Evolutionary conservation across 2,888 invertebrate genomes (phyloP), one percentile per base, ranked within the genome.

Genomic region (Rhabditoides inermis): DNA sequence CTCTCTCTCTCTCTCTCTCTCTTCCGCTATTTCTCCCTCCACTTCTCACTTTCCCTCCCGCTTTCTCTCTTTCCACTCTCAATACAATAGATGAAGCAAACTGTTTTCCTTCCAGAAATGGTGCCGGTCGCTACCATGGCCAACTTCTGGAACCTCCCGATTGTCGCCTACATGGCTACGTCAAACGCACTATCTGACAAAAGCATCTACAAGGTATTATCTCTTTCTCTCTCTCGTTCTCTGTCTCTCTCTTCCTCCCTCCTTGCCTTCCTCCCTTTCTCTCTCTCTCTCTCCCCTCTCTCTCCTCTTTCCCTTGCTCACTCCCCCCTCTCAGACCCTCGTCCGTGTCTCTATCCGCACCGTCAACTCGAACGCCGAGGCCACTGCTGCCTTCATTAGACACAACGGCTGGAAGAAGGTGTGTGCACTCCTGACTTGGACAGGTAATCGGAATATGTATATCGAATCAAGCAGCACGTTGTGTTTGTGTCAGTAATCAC

Each of bases 281-380:
- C n/a, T n/a, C n/a, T n/a, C n/a, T n/a, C n/a, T n/a, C n/a, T n/a
- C n/a, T n/a, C n/a, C n/a, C n/a, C n/a, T n/a, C n/a, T n/a, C n/a
- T n/a, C n/a, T n/a, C n/a, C n/a, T n/a, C n/a, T n/a, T n/a, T n/a
- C n/a, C n/a, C n/a, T n/a, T n/a, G n/a, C n/a, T n/a, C n/a, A n/a
- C n/a, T n/a, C n/a, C n/a, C n/a, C n/a, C n/a, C n/a, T n/a, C n/a
- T 56, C 70, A 73, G 53, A 74, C 74, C 0, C 47, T 74, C 46
- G 68, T 74, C 3, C 30, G 59, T 18, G 49, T 53, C n/a, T 57
- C 59, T 0, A 49, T 61, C 45, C 56, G 61, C 37, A 55, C 61
- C 5, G 45, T 56, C 5, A 55, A 49, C 42, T 45, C 56, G 2
- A 51, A 61, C 15, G 58, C 60, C n/a, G 60, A 60, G 6, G 59